Evolutionary conservation across 30 jellyfish, hydroid and myxozoan genomes (phyloP), one percentile per base, ranked within the genome.

Genomic region (Hydractinia symbiolongicarpus): DNA sequence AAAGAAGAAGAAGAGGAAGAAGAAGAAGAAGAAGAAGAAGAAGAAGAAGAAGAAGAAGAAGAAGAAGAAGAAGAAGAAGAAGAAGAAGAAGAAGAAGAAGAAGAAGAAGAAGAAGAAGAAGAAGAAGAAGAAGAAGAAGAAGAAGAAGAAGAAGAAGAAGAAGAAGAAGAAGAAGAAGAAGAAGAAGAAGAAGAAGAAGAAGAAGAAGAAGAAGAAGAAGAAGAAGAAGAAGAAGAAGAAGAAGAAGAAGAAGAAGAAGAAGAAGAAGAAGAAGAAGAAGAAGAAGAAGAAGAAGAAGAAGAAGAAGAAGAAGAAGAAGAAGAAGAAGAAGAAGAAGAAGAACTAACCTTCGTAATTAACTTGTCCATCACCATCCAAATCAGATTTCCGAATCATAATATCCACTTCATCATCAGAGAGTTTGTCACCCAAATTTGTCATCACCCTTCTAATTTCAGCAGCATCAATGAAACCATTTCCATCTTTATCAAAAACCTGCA

Each of bases 311-410:
- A 11, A 58, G 19, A 58, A 58, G 69, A 58, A 58, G 69, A 11
- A 11, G 17, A 58, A 58, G 69, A 16, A 7, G 40, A 64, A n/a
- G 19, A 44, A 7, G 8, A 6, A 6, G 7, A 7, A 64, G 17
- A 5, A 16, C 4, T 55, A 70, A 81, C 97, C 98, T 83, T 91
- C 98, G 66, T 86, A 91, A 66, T 87, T 91, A 6, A 91, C 98
- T 71, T 82, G 94, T 8, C 98, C 98, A 61, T 91, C 98, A 7
- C 96, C 98, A 84, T 91, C 98, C 15, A 91, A 51, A 66, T 91
- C 98, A 13, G 98, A 95, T 60, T 86, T 95, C 16, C 95, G 69
- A 8, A 91, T 86, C 98, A 91, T 91, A 40, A 83, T 95, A 78
- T 91, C 96, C 0, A 91, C 96, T 51, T 90, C 96, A 51, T 90